These are phyloP conservation scores for Eugnorisma glareosa DNA, from an alignment of 2,888 invertebrate species.

Conservation along the genomic window DNA sequence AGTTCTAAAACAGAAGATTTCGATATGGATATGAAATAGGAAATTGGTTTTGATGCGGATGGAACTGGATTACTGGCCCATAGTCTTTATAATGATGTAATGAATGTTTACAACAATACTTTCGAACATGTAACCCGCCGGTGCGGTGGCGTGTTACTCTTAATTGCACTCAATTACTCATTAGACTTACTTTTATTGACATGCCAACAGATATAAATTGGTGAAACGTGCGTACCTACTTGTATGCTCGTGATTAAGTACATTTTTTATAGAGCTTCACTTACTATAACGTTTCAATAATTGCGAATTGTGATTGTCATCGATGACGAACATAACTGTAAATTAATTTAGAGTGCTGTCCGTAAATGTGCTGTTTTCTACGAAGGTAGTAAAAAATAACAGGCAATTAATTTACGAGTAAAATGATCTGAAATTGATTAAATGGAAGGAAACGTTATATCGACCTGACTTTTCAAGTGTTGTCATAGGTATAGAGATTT, in stretches of 20 bases:
- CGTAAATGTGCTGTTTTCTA: background rate
- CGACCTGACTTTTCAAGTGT: background rate
- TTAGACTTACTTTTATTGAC: constrained; percentile 63
- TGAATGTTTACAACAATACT: constrained; percentile 42
- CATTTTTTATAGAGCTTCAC: constrained; percentile 46
- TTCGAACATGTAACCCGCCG: constrained; percentile 33
- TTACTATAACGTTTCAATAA: constrained; percentile 39
- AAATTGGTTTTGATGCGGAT: constrained; percentile 13
- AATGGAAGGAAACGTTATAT: background rate
- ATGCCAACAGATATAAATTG: constrained; percentile 64
- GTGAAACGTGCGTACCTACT: constrained; percentile 62
- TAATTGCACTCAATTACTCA: constrained; percentile 65
- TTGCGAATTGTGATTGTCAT: constrained; percentile 36
- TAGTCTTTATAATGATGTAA: constrained; percentile 31
- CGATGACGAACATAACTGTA: constrained; percentile 7
- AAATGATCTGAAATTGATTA: background rate
- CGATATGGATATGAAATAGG: constrained; percentile 15
- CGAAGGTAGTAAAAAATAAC: background rate
- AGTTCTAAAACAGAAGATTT: constrained; percentile 35
- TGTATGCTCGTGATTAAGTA: constrained; percentile 47
- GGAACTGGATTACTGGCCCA: background rate
- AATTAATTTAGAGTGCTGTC: background rate
- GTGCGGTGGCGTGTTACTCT: constrained; percentile 57
- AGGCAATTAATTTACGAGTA: background rate
- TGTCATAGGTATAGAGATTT: constrained; percentile 13